Evolutionary conservation across 2,113 vertebrate genomes (phyloP), one percentile per base, ranked within the genome.

Genomic region (Microtus pennsylvanicus): DNA sequence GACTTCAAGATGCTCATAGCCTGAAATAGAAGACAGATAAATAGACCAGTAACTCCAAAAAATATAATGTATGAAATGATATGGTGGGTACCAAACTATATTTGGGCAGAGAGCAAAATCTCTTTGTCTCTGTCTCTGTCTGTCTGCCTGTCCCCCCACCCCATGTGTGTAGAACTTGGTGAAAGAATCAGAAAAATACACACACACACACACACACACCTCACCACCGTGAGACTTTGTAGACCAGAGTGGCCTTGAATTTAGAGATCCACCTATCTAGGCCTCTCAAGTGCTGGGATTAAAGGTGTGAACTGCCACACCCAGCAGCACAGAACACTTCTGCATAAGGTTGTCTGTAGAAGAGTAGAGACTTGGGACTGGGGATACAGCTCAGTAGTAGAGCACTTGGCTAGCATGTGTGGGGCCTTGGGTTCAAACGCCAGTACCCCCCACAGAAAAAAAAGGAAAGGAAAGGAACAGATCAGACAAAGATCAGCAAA

Each of bases 11-110:
- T 82, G 38, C 42, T 85, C 82, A 67, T 65, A 74, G n/a, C 61
- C 9, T 94, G 61, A 94, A 92, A 96, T 10, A 91, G 50, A 94
- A 95, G 26, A 89, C 42, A 91, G 69, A 55, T 58, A 91, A 93
- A 38, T 72, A 47, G 91, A 61, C 55, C 24, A 90, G 47, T 70
- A 87, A 50, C 75, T 93, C 11, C 50, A 93, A n/a, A 82, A 72
- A 81, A 61, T 70, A 38, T 81, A 42, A 74, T 83, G 17, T 89
- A 80, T 52, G 33, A 19, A 89, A 24, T 35, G 33, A 83, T 83
- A 83, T 42, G 67, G 89, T 70, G 33, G 75, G 89, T 70, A 45
- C 45, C n/a, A 95, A 82, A 86, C 4, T 33, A 42, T 89, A 47
- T 35, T 67, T 94, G 35, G 45, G 11, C 28, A 95, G 45, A 61